Percentiles rank a stretch among this genome's conserved stretches.
phyloP scores from a whole-genome alignment of 2,113 vertebrate species.

The Oncorhynchus nerka region DNA sequence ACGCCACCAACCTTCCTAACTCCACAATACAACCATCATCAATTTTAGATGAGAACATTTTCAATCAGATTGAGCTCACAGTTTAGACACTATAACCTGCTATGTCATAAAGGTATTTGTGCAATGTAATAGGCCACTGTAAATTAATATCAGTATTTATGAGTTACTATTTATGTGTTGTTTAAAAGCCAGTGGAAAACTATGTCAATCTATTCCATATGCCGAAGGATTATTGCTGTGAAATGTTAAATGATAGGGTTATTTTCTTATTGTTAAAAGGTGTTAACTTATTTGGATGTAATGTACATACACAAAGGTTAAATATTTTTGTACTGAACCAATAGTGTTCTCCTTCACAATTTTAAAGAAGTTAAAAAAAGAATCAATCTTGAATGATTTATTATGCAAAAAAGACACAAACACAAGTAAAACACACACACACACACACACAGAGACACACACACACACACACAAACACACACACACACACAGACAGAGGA shows the following conservation, averaged over 20 bases:
- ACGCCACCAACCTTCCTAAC: conserved; percentile 1
- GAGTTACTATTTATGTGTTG: neutral
- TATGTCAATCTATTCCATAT: neutral
- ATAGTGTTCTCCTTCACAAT: neutral
- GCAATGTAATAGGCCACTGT: neutral
- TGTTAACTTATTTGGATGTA: conserved; percentile 54
- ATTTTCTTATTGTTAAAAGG: conserved; percentile 41
- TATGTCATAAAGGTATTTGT: neutral
- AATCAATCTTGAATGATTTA: neutral
- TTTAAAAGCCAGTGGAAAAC: conserved; percentile 2
- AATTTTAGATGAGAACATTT: neutral
- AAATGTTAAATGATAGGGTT: neutral
- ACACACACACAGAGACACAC: too few species aligned
- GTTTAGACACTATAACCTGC: neutral
- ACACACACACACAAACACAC: neutral
- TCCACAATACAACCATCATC: neutral
- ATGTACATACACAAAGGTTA: neutral
- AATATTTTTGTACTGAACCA: too few species aligned
- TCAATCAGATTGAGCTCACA: too few species aligned
- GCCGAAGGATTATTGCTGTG: neutral
- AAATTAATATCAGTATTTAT: neutral
- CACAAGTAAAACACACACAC: neutral
- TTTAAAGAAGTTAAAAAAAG: neutral
- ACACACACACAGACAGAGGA: neutral
- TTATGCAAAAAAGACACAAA: neutral